A percentile compares a stretch with the other conserved stretches of the same genome.
Conservation (phyloP, 2,113 vertebrate genomes). For the Vulpes vulpes region DNA sequence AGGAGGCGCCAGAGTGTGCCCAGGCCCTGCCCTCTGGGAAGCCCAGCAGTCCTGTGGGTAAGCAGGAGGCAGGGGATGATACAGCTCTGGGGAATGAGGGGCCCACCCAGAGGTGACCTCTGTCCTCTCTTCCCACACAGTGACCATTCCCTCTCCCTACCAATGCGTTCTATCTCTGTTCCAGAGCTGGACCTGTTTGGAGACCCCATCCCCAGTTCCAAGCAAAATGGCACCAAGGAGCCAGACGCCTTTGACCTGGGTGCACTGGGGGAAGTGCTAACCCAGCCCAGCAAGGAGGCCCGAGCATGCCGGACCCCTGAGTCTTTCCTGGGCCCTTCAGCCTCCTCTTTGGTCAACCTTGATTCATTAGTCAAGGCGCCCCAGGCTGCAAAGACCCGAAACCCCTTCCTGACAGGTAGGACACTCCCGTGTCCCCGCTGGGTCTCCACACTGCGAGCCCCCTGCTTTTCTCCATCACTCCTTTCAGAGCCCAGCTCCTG, state of each 20-base stretch:
- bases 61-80: conserved; percentile 41
- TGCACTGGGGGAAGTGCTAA: conserved; percentile 89
- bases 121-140: background rate
- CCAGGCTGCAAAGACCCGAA: conserved; percentile 88
- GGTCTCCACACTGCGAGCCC: fast-evolving
- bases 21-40: conserved; percentile 79
- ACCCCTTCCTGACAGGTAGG: conserved; percentile 96
- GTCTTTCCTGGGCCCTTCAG: conserved; percentile 93
- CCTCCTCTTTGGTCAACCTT: conserved; percentile 95
- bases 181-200: conserved; percentile 94
- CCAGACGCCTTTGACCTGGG: conserved; percentile 91
- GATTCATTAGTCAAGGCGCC: conserved; percentile 91
- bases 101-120: fast-evolving
- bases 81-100: background rate
- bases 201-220: conserved; percentile 91
- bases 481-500: background rate
- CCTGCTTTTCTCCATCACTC: background rate
- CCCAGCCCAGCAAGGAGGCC: conserved; percentile 83
- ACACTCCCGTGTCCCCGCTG: background rate
- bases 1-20: conserved; percentile 77
- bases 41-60: conserved; percentile 92
- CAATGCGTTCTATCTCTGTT: background rate
- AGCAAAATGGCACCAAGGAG: conserved; percentile 88
- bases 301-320: conserved; percentile 92
- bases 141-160: background rate